Percentiles rank a stretch among this genome's conserved stretches.
Conservation (phyloP, 2,797 vertebrate species). For the Megaceryle alcyon region DNA sequence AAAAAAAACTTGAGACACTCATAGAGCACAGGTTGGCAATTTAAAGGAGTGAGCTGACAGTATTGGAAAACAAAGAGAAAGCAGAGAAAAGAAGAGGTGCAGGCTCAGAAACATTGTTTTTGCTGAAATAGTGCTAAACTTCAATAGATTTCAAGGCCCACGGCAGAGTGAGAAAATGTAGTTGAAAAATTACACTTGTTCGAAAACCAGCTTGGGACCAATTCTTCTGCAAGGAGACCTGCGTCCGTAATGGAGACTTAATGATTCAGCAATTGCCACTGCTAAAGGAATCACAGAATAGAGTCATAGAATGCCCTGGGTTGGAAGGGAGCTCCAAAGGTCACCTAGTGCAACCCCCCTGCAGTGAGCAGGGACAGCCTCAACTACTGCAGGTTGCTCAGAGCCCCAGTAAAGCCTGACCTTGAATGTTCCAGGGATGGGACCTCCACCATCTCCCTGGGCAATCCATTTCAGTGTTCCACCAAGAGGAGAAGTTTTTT, state of each 20-base stretch:
- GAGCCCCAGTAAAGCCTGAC: no score
- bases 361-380: no score
- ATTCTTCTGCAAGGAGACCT: background rate
- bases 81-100: background rate
- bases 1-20: slow-evolving; percentile 36
- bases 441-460: no score
- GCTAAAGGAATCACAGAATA: background rate
- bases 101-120: background rate
- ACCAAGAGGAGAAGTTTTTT: no score
- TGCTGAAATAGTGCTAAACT: background rate
- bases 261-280: background rate
- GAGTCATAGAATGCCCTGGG: no score
- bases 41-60: background rate
- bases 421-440: no score
- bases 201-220: background rate
- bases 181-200: slow-evolving; percentile 15
- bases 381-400: no score
- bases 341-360: no score
- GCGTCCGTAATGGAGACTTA: background rate
- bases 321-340: no score
- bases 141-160: background rate
- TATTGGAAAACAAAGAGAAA: slow-evolving; percentile 1
- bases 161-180: background rate
- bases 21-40: slow-evolving; percentile 31
- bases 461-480: no score